phyloP scores from a whole-genome alignment of 2,888 invertebrate genomes.

The Dryobota labecula region DNA sequence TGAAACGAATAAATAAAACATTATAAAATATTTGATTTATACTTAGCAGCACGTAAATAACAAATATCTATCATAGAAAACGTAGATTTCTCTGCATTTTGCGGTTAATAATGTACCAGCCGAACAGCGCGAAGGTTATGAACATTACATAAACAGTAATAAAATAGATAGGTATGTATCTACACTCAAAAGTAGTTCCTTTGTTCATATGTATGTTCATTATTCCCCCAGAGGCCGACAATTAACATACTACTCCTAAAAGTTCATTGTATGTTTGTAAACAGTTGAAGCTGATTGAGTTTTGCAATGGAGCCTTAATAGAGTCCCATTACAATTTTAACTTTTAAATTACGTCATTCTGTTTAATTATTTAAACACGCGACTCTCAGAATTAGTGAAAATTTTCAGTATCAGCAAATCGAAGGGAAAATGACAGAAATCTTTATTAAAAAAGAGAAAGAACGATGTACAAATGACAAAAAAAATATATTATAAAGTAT shows the following conservation, averaged over 20 bases:
- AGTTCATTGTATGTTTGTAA: slow-evolving; percentile 37
- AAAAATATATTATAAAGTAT: neutral
- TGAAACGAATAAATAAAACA: neutral
- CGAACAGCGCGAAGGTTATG: slow-evolving; percentile 56
- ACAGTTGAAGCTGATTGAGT: slow-evolving; percentile 39
- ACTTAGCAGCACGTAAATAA: neutral
- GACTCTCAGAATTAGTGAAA: slow-evolving; percentile 1
- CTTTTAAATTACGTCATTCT: slow-evolving; percentile 32
- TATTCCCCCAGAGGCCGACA: slow-evolving; percentile 24
- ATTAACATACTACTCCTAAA: slow-evolving; percentile 56
- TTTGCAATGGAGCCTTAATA: slow-evolving; percentile 37
- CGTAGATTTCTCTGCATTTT: slow-evolving; percentile 42
- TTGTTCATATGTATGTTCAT: slow-evolving; percentile 33
- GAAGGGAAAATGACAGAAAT: neutral
- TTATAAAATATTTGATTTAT: neutral
- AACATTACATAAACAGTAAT: slow-evolving; percentile 58
- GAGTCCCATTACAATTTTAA: slow-evolving; percentile 41
- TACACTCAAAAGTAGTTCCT: slow-evolving; percentile 33
- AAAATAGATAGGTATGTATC: slow-evolving; percentile 29
- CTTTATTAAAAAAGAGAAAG: neutral
- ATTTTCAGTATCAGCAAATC: neutral
- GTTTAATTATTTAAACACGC: slow-evolving; percentile 16
- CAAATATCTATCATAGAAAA: slow-evolving; percentile 14
- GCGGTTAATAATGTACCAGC: slow-evolving; percentile 49
- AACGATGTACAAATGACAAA: neutral